A percentile compares a stretch with the other conserved stretches of the same genome.
Evolutionary conservation across 2,797 vertebrate genomes (phyloP).

Genomic region (Luscinia megarhynchos): DNA sequence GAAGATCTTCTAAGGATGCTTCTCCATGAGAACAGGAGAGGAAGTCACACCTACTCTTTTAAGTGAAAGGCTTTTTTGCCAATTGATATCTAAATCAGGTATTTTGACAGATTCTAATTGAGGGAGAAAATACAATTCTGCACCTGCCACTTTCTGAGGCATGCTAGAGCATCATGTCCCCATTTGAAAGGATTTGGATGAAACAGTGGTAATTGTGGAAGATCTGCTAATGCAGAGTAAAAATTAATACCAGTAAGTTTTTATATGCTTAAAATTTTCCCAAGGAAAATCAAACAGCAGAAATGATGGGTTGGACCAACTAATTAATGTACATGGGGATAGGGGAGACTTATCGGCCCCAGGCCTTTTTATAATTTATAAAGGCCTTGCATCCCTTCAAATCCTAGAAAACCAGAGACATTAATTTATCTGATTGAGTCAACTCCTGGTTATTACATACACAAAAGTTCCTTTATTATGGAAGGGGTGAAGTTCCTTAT

Average conservation of each 20-base stretch:
- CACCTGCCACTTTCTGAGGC: not conserved
- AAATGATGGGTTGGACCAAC: not conserved
- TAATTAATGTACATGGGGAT: not conserved
- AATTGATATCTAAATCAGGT: not conserved
- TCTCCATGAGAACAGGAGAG: not conserved
- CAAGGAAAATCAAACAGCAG: not conserved
- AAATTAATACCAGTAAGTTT: not conserved
- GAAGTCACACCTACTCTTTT: not conserved
- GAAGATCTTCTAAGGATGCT: not conserved
- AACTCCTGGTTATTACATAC: not conserved
- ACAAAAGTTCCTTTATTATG: not conserved
- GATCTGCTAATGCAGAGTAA: not conserved
- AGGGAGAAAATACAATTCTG: not conserved
- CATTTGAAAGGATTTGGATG: not conserved
- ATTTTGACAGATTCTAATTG: not conserved
- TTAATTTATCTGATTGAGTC: not conserved
- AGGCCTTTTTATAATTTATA: not conserved
- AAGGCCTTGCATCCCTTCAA: not conserved
- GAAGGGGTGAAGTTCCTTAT: not conserved
- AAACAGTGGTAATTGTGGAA: not conserved
- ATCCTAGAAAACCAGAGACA: not conserved
- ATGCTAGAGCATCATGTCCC: not conserved
- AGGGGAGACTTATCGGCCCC: not conserved
- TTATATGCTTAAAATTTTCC: not conserved
- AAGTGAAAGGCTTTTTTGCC: not conserved